phyloP scores from a whole-genome alignment of 2,113 vertebrate genomes.

The Orycteropus afer region DNA sequence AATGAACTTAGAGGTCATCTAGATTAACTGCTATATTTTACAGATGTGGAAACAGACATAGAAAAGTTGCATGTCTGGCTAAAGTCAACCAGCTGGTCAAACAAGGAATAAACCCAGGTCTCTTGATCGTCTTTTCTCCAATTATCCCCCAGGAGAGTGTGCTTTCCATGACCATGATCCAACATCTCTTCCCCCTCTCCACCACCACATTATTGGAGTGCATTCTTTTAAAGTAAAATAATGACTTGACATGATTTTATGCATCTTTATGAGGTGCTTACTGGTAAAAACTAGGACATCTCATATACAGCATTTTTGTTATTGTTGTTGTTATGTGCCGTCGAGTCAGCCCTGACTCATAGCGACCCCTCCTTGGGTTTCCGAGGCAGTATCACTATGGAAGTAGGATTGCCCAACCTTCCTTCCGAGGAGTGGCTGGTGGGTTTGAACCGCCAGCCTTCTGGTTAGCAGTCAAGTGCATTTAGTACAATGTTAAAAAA shows the following conservation, averaged over 20 bases:
- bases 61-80: conserved; percentile 9
- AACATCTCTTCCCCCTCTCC: not conserved
- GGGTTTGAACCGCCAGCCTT: too few species aligned
- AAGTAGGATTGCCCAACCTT: too few species aligned
- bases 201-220: not conserved
- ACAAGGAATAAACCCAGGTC: conserved; percentile 2
- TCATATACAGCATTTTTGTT: not conserved
- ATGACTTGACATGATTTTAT: not conserved
- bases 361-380: too few species aligned
- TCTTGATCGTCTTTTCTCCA: not conserved
- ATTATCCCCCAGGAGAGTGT: not conserved
- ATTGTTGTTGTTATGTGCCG: too few species aligned
- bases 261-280: not conserved
- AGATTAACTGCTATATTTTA: conserved; percentile 35
- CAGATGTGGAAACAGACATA: conserved; percentile 36
- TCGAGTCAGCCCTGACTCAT: too few species aligned
- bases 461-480: too few species aligned
- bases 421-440: too few species aligned
- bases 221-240: conserved; percentile 45
- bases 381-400: too few species aligned
- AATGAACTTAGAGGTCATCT: conserved; percentile 34
- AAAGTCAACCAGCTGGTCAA: conserved; percentile 28
- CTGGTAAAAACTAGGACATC: not conserved
- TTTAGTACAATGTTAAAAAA: not conserved
- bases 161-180: not conserved